phyloP scores from a whole-genome alignment of 1,140 invertebrate genomes.

The Pissodes strobi region DNA sequence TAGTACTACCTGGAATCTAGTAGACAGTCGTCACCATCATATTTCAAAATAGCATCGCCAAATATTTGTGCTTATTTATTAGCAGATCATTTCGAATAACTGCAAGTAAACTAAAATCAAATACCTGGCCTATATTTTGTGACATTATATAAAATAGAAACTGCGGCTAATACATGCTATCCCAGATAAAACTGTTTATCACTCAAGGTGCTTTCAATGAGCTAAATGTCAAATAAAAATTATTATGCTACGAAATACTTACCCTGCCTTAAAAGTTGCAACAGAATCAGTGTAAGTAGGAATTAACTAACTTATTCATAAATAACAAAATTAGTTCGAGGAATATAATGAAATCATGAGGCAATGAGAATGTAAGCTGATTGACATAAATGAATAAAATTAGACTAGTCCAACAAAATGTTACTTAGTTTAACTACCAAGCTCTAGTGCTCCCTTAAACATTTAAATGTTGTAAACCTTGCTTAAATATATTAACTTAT shows the following conservation, averaged over 20 bases:
- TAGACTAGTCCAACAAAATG: slow-evolving; percentile 4
- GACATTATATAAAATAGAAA: too few relatives aligned
- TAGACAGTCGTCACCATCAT: too few relatives aligned
- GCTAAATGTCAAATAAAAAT: slow-evolving; percentile 18
- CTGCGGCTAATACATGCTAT: too few relatives aligned
- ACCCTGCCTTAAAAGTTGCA: slow-evolving; percentile 7
- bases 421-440: slow-evolving; percentile 23
- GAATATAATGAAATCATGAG: not conserved
- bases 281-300: slow-evolving; percentile 2
- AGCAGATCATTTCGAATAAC: too few relatives aligned
- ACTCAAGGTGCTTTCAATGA: slow-evolving; percentile 30
- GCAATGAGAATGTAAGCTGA: not conserved
- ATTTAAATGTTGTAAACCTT: slow-evolving; percentile 5
- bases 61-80: too few relatives aligned
- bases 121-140: too few relatives aligned
- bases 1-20: too few relatives aligned
- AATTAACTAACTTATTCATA: slow-evolving; percentile 25
- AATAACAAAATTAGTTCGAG: not conserved
- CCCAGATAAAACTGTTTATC: slow-evolving; percentile 13
- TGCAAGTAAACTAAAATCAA: not conserved
- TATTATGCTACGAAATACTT: slow-evolving; percentile 10
- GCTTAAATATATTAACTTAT: not conserved
- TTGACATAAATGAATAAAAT: not conserved
- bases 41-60: too few relatives aligned
- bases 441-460: slow-evolving; percentile 18